These are phyloP conservation scores for Peromyscus attwateri DNA, from an alignment of 2,797 vertebrate species.

Conservation along the genomic window DNA sequence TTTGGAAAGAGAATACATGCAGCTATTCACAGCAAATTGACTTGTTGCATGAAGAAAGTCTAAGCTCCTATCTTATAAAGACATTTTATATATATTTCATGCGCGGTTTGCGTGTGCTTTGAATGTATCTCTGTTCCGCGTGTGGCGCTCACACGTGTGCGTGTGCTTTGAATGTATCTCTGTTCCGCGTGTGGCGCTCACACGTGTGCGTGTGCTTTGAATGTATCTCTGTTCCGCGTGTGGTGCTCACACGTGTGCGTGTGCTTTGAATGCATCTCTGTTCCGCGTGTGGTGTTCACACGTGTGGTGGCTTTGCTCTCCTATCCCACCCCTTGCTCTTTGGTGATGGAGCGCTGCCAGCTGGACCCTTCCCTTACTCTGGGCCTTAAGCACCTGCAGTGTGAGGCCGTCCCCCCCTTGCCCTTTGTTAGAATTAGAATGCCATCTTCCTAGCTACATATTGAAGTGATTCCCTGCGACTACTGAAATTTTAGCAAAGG, in stretches of 20 bases:
- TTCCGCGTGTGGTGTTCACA: not conserved
- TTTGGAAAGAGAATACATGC: constrained; percentile 48
- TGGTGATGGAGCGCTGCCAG: not conserved
- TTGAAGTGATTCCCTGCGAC: not conserved
- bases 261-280: not conserved
- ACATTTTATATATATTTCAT: constrained; percentile 13
- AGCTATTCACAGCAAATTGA: constrained; percentile 45
- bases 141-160: not conserved
- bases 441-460: not conserved
- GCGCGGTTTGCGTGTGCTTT: not conserved
- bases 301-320: not conserved
- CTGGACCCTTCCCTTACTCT: not conserved
- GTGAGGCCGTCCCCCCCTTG: not conserved
- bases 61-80: not conserved
- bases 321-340: not conserved
- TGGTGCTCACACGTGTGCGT: not conserved
- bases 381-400: not conserved
- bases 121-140: not conserved
- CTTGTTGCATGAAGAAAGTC: not conserved
- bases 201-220: not conserved
- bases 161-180: not conserved
- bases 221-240: not conserved
- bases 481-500: constrained; percentile 42
- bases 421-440: constrained; percentile 51
- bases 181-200: not conserved